Conservation (phyloP, 2,113 vertebrate species). For the Stegostoma tigrinum region DNA sequence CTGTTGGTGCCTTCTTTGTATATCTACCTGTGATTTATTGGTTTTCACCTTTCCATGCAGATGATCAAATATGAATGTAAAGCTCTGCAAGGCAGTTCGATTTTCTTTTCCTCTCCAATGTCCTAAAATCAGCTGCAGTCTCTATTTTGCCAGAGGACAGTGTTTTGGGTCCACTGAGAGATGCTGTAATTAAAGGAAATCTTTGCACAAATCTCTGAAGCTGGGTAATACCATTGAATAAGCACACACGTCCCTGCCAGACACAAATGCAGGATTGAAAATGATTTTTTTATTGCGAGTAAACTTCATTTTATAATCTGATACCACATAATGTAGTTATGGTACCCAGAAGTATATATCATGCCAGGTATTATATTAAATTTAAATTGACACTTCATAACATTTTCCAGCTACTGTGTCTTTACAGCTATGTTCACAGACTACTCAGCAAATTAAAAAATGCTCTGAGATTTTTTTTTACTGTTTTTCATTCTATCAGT, state of each 20-base stretch:
- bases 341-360: neutral
- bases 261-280: neutral
- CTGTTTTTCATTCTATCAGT: neutral
- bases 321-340: constrained; percentile 8
- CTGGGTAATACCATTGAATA: neutral
- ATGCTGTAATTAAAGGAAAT: neutral
- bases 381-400: constrained; percentile 26
- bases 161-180: neutral
- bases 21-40: neutral
- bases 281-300: neutral
- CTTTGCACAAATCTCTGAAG: neutral
- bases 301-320: constrained; percentile 27
- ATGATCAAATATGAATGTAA: neutral
- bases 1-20: neutral
- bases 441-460: neutral
- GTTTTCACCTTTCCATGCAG: neutral
- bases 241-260: neutral
- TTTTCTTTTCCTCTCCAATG: neutral
- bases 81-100: neutral
- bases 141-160: neutral
- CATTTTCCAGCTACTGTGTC: neutral
- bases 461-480: neutral
- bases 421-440: neutral
- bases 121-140: neutral
- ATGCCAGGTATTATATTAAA: constrained; percentile 27